Evolutionary conservation across 2,113 vertebrate species (phyloP), one percentile per base, ranked within the genome.

Genomic region (Scartelaos histophorus): DNA sequence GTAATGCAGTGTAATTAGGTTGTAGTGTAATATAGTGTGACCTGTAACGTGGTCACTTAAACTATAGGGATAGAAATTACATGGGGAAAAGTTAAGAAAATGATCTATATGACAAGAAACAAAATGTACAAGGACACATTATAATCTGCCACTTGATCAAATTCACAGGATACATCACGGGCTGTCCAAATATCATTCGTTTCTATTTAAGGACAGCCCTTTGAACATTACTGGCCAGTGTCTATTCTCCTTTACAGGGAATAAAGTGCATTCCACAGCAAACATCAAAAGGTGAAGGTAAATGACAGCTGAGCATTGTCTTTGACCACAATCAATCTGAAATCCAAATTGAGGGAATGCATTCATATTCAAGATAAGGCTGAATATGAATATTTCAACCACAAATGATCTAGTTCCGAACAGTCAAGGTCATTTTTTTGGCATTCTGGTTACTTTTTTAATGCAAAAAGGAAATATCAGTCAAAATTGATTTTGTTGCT

Each of bases 341-440:
- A 78, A 81, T 85, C 81, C 67, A 62, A 71, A 82, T 68, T 73
- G 74, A 75, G 16, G 2, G 21, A 67, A 43, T 67, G 74, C 67
- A 61, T 15, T 69, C 54, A 45, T 61, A 15, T 81, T 82, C 76
- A 86, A 74, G 74, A 16, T 74, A 76, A 76, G 71, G 79, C 35
- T 76, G 77, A 79, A 66, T 57, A 66, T 47, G 34, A 29, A 34
- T 38, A 13, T 24, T 45, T 80, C 71, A 84, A 72, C 70, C 80
- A 78, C 82, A 81, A 90, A 35, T 79, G 66, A 58, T 69, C 65
- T 65, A 83, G 16, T 79, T 85, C 86, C 80, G 25, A 86, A 60
- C 86, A 88, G 82, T 85, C 85, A 91, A 91, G 86, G 79, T 85
- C 25, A 61, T 45, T 47, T 5, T n/a, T 9, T 25, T 58, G 7